phyloP scores from a whole-genome alignment of 2,888 invertebrate genomes.

The Rosalia funebris region DNA sequence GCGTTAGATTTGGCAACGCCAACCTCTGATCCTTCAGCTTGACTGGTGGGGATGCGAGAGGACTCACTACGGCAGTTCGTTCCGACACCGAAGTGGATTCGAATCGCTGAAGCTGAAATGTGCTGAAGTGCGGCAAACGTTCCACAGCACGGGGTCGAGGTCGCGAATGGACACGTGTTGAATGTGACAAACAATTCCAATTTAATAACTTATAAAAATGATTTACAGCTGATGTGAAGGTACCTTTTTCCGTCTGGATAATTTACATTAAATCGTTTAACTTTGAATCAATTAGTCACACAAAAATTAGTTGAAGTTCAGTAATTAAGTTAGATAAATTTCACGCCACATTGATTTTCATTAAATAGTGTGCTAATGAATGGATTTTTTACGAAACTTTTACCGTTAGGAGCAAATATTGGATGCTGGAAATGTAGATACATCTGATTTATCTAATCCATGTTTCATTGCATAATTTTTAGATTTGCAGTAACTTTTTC shows the following conservation, averaged over 20 bases:
- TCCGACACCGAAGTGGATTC: slow-evolving; percentile 24
- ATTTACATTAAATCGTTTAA: too few relatives aligned
- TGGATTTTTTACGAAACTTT: too few relatives aligned
- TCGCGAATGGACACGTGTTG: slow-evolving; percentile 35
- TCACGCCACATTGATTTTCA: too few relatives aligned
- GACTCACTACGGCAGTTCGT: slow-evolving; percentile 34
- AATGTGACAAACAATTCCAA: slow-evolving; percentile 18
- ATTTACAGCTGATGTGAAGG: slow-evolving; percentile 23
- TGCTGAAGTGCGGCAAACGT: slow-evolving; percentile 10
- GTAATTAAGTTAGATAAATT: too few relatives aligned
- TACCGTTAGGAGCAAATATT: too few relatives aligned
- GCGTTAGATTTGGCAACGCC: slow-evolving; percentile 7
- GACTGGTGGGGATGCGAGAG: slow-evolving; percentile 34
- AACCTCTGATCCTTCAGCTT: slow-evolving; percentile 34
- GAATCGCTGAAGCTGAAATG: slow-evolving; percentile 9
- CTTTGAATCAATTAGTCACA: too few relatives aligned
- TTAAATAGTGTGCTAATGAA: too few relatives aligned
- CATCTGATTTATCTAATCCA: too few relatives aligned
- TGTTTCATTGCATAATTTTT: too few relatives aligned
- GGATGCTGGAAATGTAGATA: too few relatives aligned
- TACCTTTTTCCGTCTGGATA: background rate
- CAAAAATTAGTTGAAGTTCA: too few relatives aligned
- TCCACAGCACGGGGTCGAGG: slow-evolving; percentile 6
- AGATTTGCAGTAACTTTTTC: too few relatives aligned
- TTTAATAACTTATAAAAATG: slow-evolving; percentile 3